Evolutionary conservation across 2,113 vertebrate genomes (phyloP), one percentile per base, ranked within the genome.

Genomic region (Rhombomys opimus): DNA sequence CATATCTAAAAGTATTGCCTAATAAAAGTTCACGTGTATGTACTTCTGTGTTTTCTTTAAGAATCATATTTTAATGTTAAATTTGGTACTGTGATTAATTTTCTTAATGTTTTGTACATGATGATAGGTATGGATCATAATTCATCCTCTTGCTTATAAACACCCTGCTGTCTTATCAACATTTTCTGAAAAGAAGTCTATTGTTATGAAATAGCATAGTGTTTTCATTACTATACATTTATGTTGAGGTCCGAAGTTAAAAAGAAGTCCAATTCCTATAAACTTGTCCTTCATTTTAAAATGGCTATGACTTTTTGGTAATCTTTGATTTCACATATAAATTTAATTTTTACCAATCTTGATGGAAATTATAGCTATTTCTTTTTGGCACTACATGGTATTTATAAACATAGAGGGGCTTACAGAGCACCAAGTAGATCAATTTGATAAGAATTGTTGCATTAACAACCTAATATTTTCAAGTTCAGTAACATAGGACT

Each of bases 61-160:
- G 38, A 93, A 93, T 93, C 87, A 87, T 95, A 25, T 91, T 96
- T 70, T 76, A 87, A 8, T 10, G 15, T 87, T 82, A 46, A 8
- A 87, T 63, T 82, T 61, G 7, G 2, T 2, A n/a, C 18, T 38
- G 14, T 93, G 25, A 61, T 84, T 20, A 7, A 77, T 77, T 84
- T 52, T 93, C 20, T 25, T 61, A 61, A 38, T 90, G 46, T 82
- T 87, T 89, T 81, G 8, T 4, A 54, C 52, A 46, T 82, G 3
- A 20, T 54, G 3, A 50, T n/a, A 11, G 1, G 4, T 67, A 9
- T 25, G 8, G 15, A 10, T 72, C 7, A 17, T 94, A 73, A 2
- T 87, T 88, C 17, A 88, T 77, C 73, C 7, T 84, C 87, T 87
- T 65, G 7, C n/a, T 41, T 80, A 2, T n/a, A 59, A 6, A 63